Conservation (phyloP, 1,140 invertebrate species). For the Planococcus citri region DNA sequence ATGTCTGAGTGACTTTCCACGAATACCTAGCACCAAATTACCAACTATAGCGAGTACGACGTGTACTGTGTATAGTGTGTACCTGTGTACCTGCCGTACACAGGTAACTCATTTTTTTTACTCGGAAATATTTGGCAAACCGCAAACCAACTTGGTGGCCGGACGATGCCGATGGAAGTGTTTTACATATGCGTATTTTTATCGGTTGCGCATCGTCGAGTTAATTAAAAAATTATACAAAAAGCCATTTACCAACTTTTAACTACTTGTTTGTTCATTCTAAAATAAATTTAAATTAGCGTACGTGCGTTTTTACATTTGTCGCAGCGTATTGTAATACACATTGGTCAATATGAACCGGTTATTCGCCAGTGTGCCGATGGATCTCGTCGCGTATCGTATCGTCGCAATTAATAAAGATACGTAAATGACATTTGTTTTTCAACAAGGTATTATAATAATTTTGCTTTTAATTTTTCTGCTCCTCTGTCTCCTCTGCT, state of each 20-base stretch:
- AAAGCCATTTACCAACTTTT: neutral
- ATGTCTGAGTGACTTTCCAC: too few relatives aligned
- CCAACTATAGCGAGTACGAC: too few relatives aligned
- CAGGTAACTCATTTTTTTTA: too few relatives aligned
- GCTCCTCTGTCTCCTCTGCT: neutral
- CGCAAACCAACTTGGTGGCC: too few relatives aligned
- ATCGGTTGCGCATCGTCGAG: too few relatives aligned
- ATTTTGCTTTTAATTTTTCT: neutral
- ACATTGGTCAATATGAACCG: neutral
- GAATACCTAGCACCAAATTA: too few relatives aligned
- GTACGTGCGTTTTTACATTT: conserved; percentile 5
- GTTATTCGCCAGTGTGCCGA: neutral
- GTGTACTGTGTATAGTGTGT: too few relatives aligned
- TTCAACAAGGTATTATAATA: conserved; percentile 15
- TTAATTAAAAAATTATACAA: conserved; percentile 1
- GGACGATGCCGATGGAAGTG: too few relatives aligned
- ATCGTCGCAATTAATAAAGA: conserved; percentile 12
- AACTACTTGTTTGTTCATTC: neutral
- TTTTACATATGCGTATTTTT: too few relatives aligned
- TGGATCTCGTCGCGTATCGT: too few relatives aligned
- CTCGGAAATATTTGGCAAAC: too few relatives aligned
- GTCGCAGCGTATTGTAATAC: neutral
- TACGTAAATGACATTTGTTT: conserved; percentile 13
- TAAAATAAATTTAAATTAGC: neutral
- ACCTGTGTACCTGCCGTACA: too few relatives aligned